Evolutionary conservation across 1,140 invertebrate species (phyloP).

Genomic region (Aethina tumida): DNA sequence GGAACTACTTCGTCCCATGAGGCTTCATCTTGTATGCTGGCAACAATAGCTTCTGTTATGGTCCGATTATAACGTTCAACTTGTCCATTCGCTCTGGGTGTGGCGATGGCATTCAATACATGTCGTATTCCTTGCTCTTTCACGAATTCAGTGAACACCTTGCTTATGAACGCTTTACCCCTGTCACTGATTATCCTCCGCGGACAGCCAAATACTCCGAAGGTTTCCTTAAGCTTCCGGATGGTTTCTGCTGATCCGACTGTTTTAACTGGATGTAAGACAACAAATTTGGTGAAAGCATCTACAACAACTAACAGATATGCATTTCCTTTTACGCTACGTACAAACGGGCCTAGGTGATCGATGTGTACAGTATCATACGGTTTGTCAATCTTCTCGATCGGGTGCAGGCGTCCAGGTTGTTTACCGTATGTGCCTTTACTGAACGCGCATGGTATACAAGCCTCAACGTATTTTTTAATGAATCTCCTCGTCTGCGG

Average conservation of each 20-base stretch:
- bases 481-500: slow-evolving; percentile 24
- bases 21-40: slow-evolving; percentile 5
- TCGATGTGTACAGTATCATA: slow-evolving; percentile 22
- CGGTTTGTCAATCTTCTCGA: slow-evolving; percentile 17
- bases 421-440: slow-evolving; percentile 17
- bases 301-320: slow-evolving; percentile 23
- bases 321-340: slow-evolving; percentile 15
- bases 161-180: slow-evolving; percentile 31
- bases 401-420: slow-evolving; percentile 26
- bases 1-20: slow-evolving; percentile 21
- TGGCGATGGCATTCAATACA: slow-evolving; percentile 15
- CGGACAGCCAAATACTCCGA: slow-evolving; percentile 29
- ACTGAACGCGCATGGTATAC: slow-evolving; percentile 14
- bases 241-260: slow-evolving; percentile 11
- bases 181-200: slow-evolving; percentile 26
- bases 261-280: slow-evolving; percentile 19
- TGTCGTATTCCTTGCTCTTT: slow-evolving; percentile 16
- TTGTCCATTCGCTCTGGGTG: slow-evolving; percentile 23
- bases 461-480: slow-evolving; percentile 20
- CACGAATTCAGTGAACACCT: slow-evolving; percentile 19
- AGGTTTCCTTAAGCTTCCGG: neutral
- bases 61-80: slow-evolving; percentile 20
- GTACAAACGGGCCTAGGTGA: slow-evolving; percentile 25
- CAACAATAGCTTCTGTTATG: slow-evolving; percentile 8
- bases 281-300: slow-evolving; percentile 24